These are phyloP conservation scores for Tragopan temminckii DNA, from an alignment of 2,797 vertebrate genomes.

Conservation along the genomic window DNA sequence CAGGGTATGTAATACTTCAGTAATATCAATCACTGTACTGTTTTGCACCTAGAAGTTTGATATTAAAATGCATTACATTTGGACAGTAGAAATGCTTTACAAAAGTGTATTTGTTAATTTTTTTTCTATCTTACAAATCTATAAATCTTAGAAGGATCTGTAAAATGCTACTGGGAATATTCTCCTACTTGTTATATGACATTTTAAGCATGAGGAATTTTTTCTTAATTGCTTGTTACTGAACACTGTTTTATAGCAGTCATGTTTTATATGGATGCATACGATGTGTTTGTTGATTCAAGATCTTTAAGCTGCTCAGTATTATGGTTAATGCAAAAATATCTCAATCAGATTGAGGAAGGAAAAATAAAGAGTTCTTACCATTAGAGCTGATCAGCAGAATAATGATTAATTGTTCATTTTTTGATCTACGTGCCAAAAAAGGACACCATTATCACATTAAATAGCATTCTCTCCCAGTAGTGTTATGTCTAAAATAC, in stretches of 20 bases:
- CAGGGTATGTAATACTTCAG: neutral
- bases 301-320: neutral
- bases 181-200: neutral
- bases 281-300: neutral
- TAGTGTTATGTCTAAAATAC: neutral
- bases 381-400: neutral
- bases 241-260: neutral
- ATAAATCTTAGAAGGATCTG: neutral
- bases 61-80: neutral
- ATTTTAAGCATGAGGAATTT: neutral
- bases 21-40: neutral
- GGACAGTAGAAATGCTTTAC: neutral
- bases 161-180: neutral
- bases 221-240: neutral
- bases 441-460: rapidly evolving
- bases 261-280: neutral
- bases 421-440: neutral
- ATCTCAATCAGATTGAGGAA: neutral
- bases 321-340: neutral
- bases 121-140: neutral
- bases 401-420: neutral
- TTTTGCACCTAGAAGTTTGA: neutral
- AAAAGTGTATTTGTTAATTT: neutral
- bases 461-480: neutral
- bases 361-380: neutral